These are phyloP conservation scores for Leptodactylus fallax DNA, from an alignment of 2,797 vertebrate genomes.

Conservation along the genomic window DNA sequence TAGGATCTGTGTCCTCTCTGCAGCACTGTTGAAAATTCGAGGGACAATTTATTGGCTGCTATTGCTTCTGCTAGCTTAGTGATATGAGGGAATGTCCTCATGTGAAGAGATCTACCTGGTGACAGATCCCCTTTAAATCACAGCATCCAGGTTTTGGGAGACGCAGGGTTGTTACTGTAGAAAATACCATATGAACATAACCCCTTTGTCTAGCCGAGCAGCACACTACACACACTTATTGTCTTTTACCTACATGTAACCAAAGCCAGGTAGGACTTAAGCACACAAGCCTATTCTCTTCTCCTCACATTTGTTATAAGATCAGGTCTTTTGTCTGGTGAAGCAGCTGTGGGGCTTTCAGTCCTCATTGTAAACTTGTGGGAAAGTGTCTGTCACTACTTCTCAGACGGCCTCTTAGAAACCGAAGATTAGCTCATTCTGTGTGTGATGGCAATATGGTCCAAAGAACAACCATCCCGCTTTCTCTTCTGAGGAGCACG, in stretches of 20 bases:
- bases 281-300: constrained; percentile 48
- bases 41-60: not conserved
- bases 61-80: not conserved
- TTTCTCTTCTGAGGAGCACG: constrained; percentile 48
- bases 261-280: constrained; percentile 70
- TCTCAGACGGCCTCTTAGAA: constrained; percentile 76
- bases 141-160: not conserved
- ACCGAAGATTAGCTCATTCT: constrained; percentile 61
- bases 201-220: not conserved
- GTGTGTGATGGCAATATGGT: constrained; percentile 53
- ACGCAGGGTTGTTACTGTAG: not conserved
- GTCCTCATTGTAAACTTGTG: constrained; percentile 80
- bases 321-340: constrained; percentile 67
- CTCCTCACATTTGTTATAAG: constrained; percentile 68
- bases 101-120: not conserved
- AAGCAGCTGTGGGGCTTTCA: constrained; percentile 78
- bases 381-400: constrained; percentile 76
- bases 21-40: not conserved
- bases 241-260: constrained; percentile 59
- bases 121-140: not conserved
- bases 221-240: constrained; percentile 42
- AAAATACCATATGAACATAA: constrained; percentile 41
- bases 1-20: not conserved
- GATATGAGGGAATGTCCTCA: not conserved
- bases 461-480: constrained; percentile 43